Evolutionary conservation across 2,888 invertebrate species (phyloP).

Genomic region (Caenorhabditis sp.): DNA sequence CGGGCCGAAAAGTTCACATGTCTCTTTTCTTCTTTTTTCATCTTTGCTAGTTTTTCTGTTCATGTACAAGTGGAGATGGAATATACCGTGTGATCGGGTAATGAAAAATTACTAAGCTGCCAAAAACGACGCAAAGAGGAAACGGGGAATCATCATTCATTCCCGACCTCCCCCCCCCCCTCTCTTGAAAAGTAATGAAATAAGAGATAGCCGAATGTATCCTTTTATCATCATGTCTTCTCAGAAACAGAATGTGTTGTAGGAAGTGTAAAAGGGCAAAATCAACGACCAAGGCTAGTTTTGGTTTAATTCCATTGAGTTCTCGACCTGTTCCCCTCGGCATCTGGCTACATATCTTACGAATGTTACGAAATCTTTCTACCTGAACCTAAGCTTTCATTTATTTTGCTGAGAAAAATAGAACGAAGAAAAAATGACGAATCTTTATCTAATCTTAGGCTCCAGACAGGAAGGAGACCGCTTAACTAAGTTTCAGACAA

Average conservation of each 20-base stretch:
- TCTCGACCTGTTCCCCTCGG: neutral
- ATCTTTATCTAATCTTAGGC: neutral
- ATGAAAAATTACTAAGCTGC: too few species aligned
- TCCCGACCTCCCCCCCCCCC: too few species aligned
- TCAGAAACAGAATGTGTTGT: too few species aligned
- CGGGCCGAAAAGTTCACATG: conserved; percentile 26
- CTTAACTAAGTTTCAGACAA: neutral
- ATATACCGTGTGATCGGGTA: conserved; percentile 15
- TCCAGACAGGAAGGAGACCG: neutral
- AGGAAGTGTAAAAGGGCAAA: conserved; percentile 3
- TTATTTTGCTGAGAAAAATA: too few species aligned
- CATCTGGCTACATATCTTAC: too few species aligned
- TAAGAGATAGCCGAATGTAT: neutral
- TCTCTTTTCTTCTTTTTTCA: conserved; percentile 15
- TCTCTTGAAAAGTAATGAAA: neutral
- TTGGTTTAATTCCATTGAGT: neutral
- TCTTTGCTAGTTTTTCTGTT: conserved; percentile 6
- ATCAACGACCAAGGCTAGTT: conserved; percentile 13
- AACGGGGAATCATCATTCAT: too few species aligned
- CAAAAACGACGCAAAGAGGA: too few species aligned
- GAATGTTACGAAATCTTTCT: neutral
- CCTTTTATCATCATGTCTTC: too few species aligned
- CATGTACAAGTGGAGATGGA: neutral
- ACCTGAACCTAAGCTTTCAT: neutral
- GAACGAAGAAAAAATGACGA: neutral